These are phyloP conservation scores for Alca torda DNA, from an alignment of 2,797 vertebrate species.

Conservation along the genomic window DNA sequence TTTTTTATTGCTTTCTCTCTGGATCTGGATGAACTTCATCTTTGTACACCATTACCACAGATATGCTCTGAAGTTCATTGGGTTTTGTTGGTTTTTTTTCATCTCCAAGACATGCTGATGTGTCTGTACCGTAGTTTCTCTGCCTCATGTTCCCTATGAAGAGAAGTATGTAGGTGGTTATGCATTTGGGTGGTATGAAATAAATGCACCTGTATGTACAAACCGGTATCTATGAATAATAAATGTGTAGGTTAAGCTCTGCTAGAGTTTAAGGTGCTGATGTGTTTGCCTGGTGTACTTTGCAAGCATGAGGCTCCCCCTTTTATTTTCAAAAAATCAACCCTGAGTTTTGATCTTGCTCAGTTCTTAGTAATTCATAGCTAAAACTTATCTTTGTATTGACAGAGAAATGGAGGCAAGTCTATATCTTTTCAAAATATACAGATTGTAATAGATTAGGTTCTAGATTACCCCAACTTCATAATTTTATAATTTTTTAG, in stretches of 20 bases:
- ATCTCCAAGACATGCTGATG: neutral
- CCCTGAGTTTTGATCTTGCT: neutral
- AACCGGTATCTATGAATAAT: fast-evolving
- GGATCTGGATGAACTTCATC: neutral
- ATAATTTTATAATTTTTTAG: neutral
- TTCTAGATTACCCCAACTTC: neutral
- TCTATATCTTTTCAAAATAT: neutral
- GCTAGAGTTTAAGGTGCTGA: neutral
- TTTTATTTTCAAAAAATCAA: neutral
- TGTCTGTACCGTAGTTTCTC: neutral
- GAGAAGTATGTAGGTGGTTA: neutral
- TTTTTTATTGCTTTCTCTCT: neutral
- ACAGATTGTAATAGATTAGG: neutral
- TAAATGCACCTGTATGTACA: neutral
- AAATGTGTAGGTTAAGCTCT: neutral
- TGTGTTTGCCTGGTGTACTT: neutral
- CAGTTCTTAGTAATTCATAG: neutral
- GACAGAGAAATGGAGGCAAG: neutral
- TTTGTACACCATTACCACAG: neutral
- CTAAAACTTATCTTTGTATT: neutral
- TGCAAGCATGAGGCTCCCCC: neutral
- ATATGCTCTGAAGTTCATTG: neutral
- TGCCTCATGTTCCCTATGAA: neutral
- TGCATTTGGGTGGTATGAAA: neutral
- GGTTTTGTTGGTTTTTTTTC: neutral